Evolutionary conservation across 2,113 vertebrate genomes (phyloP), one percentile per base, ranked within the genome.

Genomic region (Boleophthalmus pectinirostris): DNA sequence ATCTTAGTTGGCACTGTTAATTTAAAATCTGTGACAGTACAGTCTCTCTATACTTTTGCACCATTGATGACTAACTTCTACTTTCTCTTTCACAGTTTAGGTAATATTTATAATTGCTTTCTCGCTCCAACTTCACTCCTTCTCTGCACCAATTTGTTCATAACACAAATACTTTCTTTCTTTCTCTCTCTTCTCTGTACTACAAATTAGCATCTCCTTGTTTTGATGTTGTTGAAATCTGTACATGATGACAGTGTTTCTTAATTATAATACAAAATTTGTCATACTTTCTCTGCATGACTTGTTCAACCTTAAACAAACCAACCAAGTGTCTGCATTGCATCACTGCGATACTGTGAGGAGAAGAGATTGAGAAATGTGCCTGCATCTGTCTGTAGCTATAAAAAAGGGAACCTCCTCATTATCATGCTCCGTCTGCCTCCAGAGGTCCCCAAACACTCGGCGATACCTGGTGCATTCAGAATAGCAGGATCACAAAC

Each of bases 371-470:
- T 2, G 58, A 74, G 63, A 74, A 82, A 47, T 38, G 70, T 43
- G 29, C 56, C 80, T 60, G 64, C 82, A 74, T 66, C 79, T 78
- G 61, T 80, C 58, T 33, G 25, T 79, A 78, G 53, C n/a, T 58
- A 68, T 78, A 79, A 58, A 72, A 66, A 66, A 82, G 49, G 66
- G 80, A 87, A 74, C 74, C 70, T 78, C 68, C 78, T 77, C 69
- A 78, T 89, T 81, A 78, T 83, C 77, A 61, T 74, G 75, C 82
- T 69, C 67, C 70, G 77, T 72, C 73, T 74, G 80, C 47, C 71
- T 80, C 47, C 80, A 57, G 68, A 72, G 47, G 60, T 82, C 57
- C 77, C 73, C 25, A 13, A 68, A 63, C 20, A 25, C 68, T 76
- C 5, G 15, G 23, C 13, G 7, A 71, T 18, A 24, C 69, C 69